phyloP scores from a whole-genome alignment of 2,113 vertebrate species.

The Hystrix cristata region DNA sequence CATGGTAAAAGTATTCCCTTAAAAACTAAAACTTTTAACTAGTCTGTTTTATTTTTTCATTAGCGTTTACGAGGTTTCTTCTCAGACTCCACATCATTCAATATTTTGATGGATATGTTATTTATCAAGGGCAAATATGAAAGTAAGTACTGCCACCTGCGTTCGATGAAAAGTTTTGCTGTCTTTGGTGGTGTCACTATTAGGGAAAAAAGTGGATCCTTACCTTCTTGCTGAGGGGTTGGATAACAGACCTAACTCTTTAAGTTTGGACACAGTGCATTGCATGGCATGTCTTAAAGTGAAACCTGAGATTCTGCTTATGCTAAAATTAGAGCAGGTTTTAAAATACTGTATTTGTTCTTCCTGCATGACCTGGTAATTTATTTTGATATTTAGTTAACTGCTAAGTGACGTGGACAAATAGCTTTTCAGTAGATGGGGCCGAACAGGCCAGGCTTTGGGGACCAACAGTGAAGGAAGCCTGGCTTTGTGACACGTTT shows the following conservation, averaged over 20 bases:
- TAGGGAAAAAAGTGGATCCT: neutral
- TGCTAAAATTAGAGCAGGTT: neutral
- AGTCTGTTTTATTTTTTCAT: constrained; percentile 60
- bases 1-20: neutral
- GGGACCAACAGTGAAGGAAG: neutral
- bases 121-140: constrained; percentile 94
- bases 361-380: neutral
- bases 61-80: constrained; percentile 95
- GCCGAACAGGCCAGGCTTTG: neutral
- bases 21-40: constrained; percentile 50
- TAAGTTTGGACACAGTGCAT: neutral
- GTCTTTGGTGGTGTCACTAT: neutral
- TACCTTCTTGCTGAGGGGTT: neutral
- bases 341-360: neutral
- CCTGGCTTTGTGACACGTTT: neutral
- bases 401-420: constrained; percentile 29
- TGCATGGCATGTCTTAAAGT: neutral
- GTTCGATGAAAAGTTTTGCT: constrained; percentile 30
- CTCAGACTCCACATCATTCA: constrained; percentile 94
- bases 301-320: neutral
- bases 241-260: neutral
- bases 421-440: constrained; percentile 15
- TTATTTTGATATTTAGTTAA: constrained; percentile 33
- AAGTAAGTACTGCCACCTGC: constrained; percentile 88
- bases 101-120: constrained; percentile 95